Percentiles rank a stretch among this genome's conserved stretches.
phyloP scores from a whole-genome alignment of 2,113 vertebrate genomes.

The Eupsittula cactorum region DNA sequence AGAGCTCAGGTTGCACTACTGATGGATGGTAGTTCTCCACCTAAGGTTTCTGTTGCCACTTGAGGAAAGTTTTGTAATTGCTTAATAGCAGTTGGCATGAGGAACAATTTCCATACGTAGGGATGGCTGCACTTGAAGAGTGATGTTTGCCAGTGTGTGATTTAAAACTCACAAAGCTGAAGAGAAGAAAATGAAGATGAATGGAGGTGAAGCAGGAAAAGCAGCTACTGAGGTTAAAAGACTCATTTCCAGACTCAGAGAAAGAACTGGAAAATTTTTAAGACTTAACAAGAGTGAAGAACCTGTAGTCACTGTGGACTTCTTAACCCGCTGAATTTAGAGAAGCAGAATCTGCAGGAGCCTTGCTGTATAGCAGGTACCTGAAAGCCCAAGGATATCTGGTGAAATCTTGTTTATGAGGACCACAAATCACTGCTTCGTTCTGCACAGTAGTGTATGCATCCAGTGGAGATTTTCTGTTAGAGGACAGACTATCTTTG shows the following conservation, averaged over 20 bases:
- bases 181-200: not conserved
- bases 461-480: not conserved
- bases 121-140: not conserved
- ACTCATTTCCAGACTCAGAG: not conserved
- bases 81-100: not conserved
- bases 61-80: not conserved
- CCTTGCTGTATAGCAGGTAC: not conserved
- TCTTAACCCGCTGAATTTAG: not conserved
- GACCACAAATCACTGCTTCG: not conserved
- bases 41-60: not conserved
- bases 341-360: not conserved
- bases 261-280: not conserved
- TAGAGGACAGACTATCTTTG: slow-evolving; percentile 29
- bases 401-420: not conserved
- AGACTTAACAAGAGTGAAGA: not conserved
- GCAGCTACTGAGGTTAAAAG: not conserved
- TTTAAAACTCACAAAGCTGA: not conserved
- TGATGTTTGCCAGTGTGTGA: not conserved
- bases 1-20: not conserved
- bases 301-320: not conserved
- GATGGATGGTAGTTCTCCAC: not conserved
- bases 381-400: not conserved
- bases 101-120: not conserved
- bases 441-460: not conserved
- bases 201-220: not conserved